A percentile compares a stretch with the other conserved stretches of the same genome.
Evolutionary conservation across 2,113 vertebrate species (phyloP).

Genomic region (Clarias macrocephalus): DNA sequence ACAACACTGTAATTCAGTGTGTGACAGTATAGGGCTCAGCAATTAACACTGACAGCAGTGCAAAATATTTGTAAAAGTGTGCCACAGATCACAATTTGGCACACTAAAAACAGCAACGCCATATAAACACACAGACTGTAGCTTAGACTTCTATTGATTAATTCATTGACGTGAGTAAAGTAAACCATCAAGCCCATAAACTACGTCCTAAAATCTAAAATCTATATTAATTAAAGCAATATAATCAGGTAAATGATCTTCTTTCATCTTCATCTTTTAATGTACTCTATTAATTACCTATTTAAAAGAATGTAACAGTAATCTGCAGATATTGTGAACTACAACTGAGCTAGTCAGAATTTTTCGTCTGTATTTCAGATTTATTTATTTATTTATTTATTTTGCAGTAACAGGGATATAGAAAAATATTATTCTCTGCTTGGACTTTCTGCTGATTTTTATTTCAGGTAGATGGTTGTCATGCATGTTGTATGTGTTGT

Average conservation of each 20-base stretch:
- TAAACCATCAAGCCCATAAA: too few relatives aligned
- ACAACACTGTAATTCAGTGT: background rate
- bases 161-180: too few relatives aligned
- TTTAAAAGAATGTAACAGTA: background rate
- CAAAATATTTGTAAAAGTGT: background rate
- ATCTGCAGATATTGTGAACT: background rate
- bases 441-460: too few relatives aligned
- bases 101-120: background rate
- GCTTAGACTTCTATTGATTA: background rate
- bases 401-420: too few relatives aligned
- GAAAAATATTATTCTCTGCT: too few relatives aligned
- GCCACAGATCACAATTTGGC: background rate
- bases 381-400: too few relatives aligned
- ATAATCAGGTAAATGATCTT: background rate
- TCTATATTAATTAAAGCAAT: background rate
- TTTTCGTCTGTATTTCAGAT: too few relatives aligned
- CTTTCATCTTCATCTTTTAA: background rate
- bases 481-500: too few relatives aligned
- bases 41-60: background rate
- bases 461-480: too few relatives aligned
- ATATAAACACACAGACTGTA: background rate
- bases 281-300: too few relatives aligned
- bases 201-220: background rate
- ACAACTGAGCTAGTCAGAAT: background rate
- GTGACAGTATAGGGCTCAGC: background rate